Percentiles rank a stretch among this genome's conserved stretches.
Conservation (phyloP, 1,140 invertebrate species). For the Streblospio benedicti region DNA sequence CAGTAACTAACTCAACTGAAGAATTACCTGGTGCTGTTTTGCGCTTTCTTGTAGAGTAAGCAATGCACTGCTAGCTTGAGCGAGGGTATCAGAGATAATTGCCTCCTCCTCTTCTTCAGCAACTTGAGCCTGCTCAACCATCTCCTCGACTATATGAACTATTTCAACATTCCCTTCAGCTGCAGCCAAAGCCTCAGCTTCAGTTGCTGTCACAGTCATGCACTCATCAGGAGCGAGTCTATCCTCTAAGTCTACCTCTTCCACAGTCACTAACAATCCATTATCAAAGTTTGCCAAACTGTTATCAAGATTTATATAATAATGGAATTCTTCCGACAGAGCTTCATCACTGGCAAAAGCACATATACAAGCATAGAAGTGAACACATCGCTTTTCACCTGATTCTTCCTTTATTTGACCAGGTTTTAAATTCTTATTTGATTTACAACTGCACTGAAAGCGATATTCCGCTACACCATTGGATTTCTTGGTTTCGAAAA, state of each 20-base stretch:
- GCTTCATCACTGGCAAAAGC: slow-evolving; percentile 67
- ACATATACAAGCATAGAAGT: slow-evolving; percentile 65
- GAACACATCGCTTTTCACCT: slow-evolving; percentile 46
- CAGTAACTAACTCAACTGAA: too few species aligned
- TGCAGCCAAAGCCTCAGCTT: not conserved
- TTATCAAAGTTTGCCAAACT: not conserved
- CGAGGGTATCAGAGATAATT: slow-evolving; percentile 16
- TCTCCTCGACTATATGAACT: not conserved
- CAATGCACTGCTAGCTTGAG: slow-evolving; percentile 43
- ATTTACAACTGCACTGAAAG: slow-evolving; percentile 58
- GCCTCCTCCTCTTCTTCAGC: not conserved
- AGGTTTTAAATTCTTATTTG: slow-evolving; percentile 18
- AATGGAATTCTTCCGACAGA: slow-evolving; percentile 60
- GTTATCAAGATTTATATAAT: slow-evolving; percentile 59
- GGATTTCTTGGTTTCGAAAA: slow-evolving; percentile 52
- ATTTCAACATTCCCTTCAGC: not conserved
- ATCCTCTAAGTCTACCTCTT: too few species aligned
- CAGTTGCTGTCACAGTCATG: too few species aligned
- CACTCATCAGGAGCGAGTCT: too few species aligned
- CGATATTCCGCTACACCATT: slow-evolving; percentile 53
- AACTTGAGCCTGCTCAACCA: not conserved
- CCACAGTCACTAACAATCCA: slow-evolving; percentile 1
- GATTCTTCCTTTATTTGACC: slow-evolving; percentile 35
- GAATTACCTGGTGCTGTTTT: too few species aligned
- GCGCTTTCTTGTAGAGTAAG: slow-evolving; percentile 37